phyloP scores from a whole-genome alignment of 1,140 invertebrate genomes.

The Atta cephalotes region DNA sequence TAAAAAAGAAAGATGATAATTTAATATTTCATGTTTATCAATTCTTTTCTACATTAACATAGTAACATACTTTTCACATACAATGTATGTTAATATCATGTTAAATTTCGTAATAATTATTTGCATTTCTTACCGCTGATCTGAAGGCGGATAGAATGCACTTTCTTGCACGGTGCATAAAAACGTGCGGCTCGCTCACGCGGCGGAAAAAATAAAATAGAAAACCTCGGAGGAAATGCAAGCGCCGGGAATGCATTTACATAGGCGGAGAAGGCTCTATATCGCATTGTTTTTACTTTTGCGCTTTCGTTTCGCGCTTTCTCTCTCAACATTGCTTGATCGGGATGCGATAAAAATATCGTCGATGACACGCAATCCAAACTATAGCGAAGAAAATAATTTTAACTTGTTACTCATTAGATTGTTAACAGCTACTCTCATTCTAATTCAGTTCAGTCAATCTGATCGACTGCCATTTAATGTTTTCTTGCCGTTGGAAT shows the following conservation, averaged over 20 bases:
- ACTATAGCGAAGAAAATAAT: background rate
- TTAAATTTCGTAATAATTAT: slow-evolving; percentile 39
- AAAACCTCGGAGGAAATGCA: slow-evolving; percentile 61
- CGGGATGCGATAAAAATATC: slow-evolving; percentile 49
- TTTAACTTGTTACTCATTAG: background rate
- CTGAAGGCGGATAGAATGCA: background rate
- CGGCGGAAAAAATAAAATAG: slow-evolving; percentile 27
- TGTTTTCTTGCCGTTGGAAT: background rate
- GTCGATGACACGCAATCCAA: slow-evolving; percentile 8
- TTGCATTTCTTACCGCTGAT: background rate
- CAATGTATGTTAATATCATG: background rate
- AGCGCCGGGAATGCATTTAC: slow-evolving; percentile 43
- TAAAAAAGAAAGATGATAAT: background rate
- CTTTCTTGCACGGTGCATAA: slow-evolving; percentile 29
- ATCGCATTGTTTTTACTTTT: slow-evolving; percentile 61
- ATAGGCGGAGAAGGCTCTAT: slow-evolving; percentile 51
- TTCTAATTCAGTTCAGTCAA: background rate
- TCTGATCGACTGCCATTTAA: slow-evolving; percentile 8
- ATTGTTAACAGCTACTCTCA: background rate
- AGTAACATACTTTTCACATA: background rate
- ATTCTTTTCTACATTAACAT: background rate
- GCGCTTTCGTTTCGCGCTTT: slow-evolving; percentile 63
- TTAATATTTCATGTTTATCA: background rate
- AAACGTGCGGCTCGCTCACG: background rate
- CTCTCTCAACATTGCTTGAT: slow-evolving; percentile 26